Conservation (phyloP, 2,113 vertebrate species). For the Damaliscus lunatus region DNA sequence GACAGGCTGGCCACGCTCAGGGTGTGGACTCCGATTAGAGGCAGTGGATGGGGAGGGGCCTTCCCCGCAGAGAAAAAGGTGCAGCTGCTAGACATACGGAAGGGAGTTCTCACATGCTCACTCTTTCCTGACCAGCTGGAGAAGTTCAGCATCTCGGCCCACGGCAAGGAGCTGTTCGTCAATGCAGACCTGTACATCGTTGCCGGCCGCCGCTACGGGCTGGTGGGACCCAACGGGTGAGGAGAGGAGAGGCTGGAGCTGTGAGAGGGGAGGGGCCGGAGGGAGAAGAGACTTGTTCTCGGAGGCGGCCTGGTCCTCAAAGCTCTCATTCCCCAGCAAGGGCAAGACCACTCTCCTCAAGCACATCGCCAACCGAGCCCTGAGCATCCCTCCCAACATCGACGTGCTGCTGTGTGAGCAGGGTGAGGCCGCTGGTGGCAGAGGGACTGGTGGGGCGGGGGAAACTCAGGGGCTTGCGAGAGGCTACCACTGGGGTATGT, state of each 20-base stretch:
- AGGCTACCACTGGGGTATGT: not conserved
- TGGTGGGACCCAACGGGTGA: constrained; percentile 95
- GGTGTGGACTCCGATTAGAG: not conserved
- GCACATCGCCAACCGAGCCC: constrained; percentile 91
- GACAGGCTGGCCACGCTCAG: not conserved
- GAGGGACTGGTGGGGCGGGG: accelerated
- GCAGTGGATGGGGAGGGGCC: not conserved
- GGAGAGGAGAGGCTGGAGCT: not conserved
- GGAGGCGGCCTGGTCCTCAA: not conserved
- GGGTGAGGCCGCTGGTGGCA: constrained; percentile 76
- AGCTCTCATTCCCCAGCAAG: constrained; percentile 80
- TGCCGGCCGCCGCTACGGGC: constrained; percentile 91
- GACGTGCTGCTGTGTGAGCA: constrained; percentile 95
- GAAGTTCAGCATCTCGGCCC: constrained; percentile 94
- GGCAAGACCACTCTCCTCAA: constrained; percentile 95
- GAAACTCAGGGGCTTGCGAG: not conserved
- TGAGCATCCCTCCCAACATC: constrained; percentile 95
- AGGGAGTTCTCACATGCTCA: not conserved
- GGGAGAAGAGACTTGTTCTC: too few species aligned
- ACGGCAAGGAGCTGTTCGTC: constrained; percentile 93
- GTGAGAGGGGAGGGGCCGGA: not conserved
- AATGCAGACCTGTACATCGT: constrained; percentile 94
- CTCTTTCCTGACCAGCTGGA: constrained; percentile 82
- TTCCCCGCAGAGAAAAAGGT: not conserved
- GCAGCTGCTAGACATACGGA: not conserved